Conservation (phyloP, 2,797 vertebrate genomes). For the Poeciliopsis turneri region DNA sequence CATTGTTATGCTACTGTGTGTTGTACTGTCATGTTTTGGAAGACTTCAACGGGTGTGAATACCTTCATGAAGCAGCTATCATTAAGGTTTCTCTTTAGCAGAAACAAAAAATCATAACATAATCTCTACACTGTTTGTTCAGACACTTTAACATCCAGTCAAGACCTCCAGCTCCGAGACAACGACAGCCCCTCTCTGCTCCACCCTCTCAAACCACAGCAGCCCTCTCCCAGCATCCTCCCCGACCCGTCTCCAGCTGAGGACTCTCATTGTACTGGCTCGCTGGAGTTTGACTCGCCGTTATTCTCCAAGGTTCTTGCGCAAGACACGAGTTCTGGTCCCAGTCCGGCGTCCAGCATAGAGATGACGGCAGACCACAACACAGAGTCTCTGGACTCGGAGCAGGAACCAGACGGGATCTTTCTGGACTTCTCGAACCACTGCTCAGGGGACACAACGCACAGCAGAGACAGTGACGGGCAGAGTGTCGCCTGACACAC, state of each 20-base stretch:
- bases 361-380: constrained; percentile 84
- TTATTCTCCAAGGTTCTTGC: constrained; percentile 56
- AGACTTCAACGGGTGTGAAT: not conserved
- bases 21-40: not conserved
- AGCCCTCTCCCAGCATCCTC: constrained; percentile 71
- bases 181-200: not conserved
- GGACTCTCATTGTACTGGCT: constrained; percentile 70
- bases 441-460: constrained; percentile 69
- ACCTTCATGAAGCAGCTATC: no score
- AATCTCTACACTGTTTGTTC: constrained; percentile 7
- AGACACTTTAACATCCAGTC: constrained; percentile 56
- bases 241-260: constrained; percentile 68
- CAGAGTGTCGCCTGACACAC: constrained; percentile 82
- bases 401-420: constrained; percentile 87
- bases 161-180: constrained; percentile 37
- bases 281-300: constrained; percentile 41
- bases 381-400: constrained; percentile 85
- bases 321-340: constrained; percentile 55
- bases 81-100: not conserved
- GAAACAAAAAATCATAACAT: not conserved
- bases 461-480: constrained; percentile 74
- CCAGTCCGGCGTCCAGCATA: constrained; percentile 82
- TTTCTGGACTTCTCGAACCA: constrained; percentile 87
- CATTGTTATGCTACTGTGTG: not conserved
- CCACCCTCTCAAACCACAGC: constrained; percentile 28